Evolutionary conservation across 1,140 invertebrate species (phyloP), one percentile per base, ranked within the genome.

Genomic region (Anastatus disparis): DNA sequence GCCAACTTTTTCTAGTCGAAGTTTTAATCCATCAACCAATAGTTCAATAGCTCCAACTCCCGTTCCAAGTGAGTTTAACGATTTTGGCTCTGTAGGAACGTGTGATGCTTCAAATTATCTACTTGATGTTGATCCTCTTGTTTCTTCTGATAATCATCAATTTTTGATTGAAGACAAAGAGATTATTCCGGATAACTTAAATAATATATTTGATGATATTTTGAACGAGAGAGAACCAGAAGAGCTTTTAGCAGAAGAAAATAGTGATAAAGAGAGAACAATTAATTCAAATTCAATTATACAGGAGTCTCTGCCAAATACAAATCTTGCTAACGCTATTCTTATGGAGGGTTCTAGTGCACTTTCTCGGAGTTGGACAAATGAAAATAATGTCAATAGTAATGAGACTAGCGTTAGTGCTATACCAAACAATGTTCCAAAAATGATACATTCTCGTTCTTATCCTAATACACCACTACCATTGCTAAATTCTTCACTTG

Each of bases 1-100:
- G 8, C 75, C 83, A 35, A 74, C 70, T 55, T 82, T 85, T 72
- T 77, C 80, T 6, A 78, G 80, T 72, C 79, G 83, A 17, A 76
- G 80, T 27, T 85, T 85, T 31, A 84, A 85, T 75, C 79, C 79
- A 4, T 90, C 91, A 4, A 88, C 89, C 0, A 89, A 87, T 44
- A 90, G 88, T 64, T 92, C 91, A 2, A 86, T 91, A 31, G 90
- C 91, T 2, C 89, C 90, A 24, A 92, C 91, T 1, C 91, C 91
- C 2, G 89, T 92, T 10, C 90, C 90, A 2, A 89, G 89, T 61
- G 90, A 93, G 75, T 93, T 90, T 76, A 89, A 88, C 63, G 91
- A 92, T 74, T 92, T 92, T 70, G 88, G 85, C 15, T 86, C 87
- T 0, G 85, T 89, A 15, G 85, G 87, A 8, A 87, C 88, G 44